These are phyloP conservation scores for Paracentrotus lividus DNA, from an alignment of 53 echinoderm and acorn worm genomes.

Conservation along the genomic window DNA sequence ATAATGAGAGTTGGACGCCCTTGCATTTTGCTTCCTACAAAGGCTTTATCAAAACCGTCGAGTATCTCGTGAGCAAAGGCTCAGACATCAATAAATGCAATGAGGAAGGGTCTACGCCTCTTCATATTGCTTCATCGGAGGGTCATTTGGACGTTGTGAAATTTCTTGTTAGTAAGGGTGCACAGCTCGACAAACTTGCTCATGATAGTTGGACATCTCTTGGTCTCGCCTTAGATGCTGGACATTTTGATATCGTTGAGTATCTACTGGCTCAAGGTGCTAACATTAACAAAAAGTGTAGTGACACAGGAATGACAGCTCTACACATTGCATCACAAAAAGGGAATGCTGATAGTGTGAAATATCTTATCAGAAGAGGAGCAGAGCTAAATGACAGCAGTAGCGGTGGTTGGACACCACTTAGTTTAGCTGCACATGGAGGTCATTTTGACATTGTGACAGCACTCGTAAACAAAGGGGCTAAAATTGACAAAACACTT, in stretches of 20 bases:
- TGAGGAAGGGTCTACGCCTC: neutral
- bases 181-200: neutral
- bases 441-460: neutral
- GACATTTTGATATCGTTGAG: neutral
- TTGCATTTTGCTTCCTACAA: neutral
- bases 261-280: neutral
- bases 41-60: neutral
- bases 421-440: neutral
- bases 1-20: neutral
- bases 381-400: neutral
- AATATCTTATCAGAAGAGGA: neutral
- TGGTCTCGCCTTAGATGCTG: neutral
- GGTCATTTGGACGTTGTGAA: neutral
- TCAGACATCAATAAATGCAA: neutral
- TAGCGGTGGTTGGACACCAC: neutral
- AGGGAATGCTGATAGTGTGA: neutral
- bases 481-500: neutral
- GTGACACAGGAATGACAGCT: neutral
- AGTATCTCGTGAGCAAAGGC: neutral
- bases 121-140: neutral
- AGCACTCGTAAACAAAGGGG: neutral
- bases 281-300: neutral
- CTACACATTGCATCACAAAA: neutral
- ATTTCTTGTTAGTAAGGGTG: neutral
- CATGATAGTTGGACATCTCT: neutral